Conservation (phyloP, 1,140 invertebrate genomes). For the Drosophila equinoxialis region DNA sequence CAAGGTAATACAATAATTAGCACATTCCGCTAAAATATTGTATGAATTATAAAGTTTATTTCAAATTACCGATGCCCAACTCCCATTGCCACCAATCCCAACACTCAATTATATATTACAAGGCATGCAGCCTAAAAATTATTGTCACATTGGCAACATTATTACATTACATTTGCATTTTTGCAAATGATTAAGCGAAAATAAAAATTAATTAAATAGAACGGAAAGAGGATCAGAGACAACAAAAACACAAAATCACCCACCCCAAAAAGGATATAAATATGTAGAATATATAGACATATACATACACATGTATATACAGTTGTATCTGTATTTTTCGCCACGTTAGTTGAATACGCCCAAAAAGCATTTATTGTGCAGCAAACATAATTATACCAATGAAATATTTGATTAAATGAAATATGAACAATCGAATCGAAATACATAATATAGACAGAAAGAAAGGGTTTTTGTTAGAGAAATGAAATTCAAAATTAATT, state of each 20-base stretch:
- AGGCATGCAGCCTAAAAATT: not conserved
- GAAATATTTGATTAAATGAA: slow-evolving; percentile 47
- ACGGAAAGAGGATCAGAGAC: not conserved
- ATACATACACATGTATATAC: not conserved
- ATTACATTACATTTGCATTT: slow-evolving; percentile 49
- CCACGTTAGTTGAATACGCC: not conserved
- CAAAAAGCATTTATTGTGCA: slow-evolving; percentile 24
- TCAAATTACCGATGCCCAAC: slow-evolving; percentile 27
- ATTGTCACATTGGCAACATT: slow-evolving; percentile 33
- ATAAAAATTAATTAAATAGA: slow-evolving; percentile 51
- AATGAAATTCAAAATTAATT: slow-evolving; percentile 40
- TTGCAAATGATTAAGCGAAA: slow-evolving; percentile 29
- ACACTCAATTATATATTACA: not conserved
- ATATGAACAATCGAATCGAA: slow-evolving; percentile 16
- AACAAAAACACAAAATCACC: not conserved
- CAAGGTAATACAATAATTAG: slow-evolving; percentile 10
- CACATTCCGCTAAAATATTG: slow-evolving; percentile 9
- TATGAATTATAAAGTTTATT: slow-evolving; percentile 9
- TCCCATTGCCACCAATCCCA: not conserved
- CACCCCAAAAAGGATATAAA: not conserved
- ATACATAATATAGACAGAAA: not conserved
- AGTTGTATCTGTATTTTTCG: not conserved
- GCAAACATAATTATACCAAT: slow-evolving; percentile 26
- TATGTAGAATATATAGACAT: not conserved
- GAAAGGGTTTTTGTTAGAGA: not conserved